Base-by-base conservation (phyloP, 2,888 invertebrate genomes). In the Andrena dorsata region DNA sequence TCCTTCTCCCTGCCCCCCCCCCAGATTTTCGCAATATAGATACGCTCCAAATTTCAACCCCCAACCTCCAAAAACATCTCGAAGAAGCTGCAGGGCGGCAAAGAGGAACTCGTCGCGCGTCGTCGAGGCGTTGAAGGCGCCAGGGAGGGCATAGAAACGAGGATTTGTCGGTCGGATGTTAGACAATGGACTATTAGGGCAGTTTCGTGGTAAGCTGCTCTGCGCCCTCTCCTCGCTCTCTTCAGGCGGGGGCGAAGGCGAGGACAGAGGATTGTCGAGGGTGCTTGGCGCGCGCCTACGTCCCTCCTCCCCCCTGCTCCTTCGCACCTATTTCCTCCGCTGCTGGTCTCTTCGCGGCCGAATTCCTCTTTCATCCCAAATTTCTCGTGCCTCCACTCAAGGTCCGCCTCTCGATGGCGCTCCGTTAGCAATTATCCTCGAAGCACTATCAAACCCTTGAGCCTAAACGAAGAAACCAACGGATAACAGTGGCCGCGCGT, bases 141-240 rank as follows among this genome's bases (percentile, higher is more conserved):
- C 28, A 35, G 49, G 41, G 51, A 63, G 72, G 66, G 64, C 66
- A 80, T n/a, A 76, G 76, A 60, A 60, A 35, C 63, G 70, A 76
- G 77, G 85, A 82, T 86, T 88, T 85, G 87, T 86, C 88, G 88
- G 88, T 89, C 83, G 90, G 90, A 92, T 89, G 90, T 92, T 91
- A 92, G 91, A 93, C 93, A 93, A 92, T 93, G 89, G 92, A 92
- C 92, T 92, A 92, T 93, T 92, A 93, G 92, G 91, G 91, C 89
- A 90, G 92, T 92, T 91, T 87, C 80, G 89, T 69, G 88, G 90
- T 92, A 92, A 92, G 92, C 92, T 84, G 90, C 92, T 91, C 89
- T 86, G 85, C 81, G 64, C 65, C 69, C 81, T 72, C 60, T 69
- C 71, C 60, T 68, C 56, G n/a, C 51, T 72, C 64, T 77, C 28